Percentiles rank a stretch among this genome's conserved stretches.
These are phyloP conservation scores for Dicentrarchus labrax DNA, from an alignment of 2,113 vertebrate genomes.

Conservation along the genomic window DNA sequence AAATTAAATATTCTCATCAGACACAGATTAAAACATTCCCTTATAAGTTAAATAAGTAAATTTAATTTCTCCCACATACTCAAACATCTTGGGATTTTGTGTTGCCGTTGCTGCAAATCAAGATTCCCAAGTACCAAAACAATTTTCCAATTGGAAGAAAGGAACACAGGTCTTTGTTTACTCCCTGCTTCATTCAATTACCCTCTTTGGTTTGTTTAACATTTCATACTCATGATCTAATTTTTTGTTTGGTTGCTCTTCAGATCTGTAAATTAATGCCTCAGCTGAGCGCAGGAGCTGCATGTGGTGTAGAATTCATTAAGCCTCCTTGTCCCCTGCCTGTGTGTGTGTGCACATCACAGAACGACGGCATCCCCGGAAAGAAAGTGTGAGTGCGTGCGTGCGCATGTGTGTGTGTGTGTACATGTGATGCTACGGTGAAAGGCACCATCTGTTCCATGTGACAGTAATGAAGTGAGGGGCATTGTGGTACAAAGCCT, in stretches of 20 bases:
- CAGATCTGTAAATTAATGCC: slow-evolving; percentile 83
- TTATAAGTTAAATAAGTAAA: no score
- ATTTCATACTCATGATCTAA: slow-evolving; percentile 76
- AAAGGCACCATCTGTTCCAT: slow-evolving; percentile 89
- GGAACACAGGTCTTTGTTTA: slow-evolving; percentile 79
- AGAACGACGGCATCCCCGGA: slow-evolving; percentile 66
- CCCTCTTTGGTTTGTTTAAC: slow-evolving; percentile 81
- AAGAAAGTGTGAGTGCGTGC: slow-evolving; percentile 58
- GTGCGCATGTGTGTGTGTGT: slow-evolving; percentile 52
- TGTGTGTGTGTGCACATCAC: slow-evolving; percentile 58
- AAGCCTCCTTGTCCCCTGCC: slow-evolving; percentile 62
- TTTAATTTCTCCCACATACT: background rate
- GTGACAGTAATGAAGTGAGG: slow-evolving; percentile 88
- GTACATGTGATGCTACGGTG: slow-evolving; percentile 78
- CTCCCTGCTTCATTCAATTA: slow-evolving; percentile 81
- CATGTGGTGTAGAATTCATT: slow-evolving; percentile 82
- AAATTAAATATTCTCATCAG: no score
- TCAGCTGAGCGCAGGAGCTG: slow-evolving; percentile 74
- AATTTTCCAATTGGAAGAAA: slow-evolving; percentile 72
- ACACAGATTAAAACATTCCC: no score
- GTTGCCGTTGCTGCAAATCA: slow-evolving; percentile 55
- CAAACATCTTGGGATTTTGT: slow-evolving; percentile 60
- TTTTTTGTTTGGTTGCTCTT: slow-evolving; percentile 82
- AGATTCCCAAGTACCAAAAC: slow-evolving; percentile 70
- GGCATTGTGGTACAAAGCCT: slow-evolving; percentile 84